These are phyloP conservation scores for Druceiella hillmani DNA, from an alignment of 2,888 invertebrate species.

Conservation along the genomic window DNA sequence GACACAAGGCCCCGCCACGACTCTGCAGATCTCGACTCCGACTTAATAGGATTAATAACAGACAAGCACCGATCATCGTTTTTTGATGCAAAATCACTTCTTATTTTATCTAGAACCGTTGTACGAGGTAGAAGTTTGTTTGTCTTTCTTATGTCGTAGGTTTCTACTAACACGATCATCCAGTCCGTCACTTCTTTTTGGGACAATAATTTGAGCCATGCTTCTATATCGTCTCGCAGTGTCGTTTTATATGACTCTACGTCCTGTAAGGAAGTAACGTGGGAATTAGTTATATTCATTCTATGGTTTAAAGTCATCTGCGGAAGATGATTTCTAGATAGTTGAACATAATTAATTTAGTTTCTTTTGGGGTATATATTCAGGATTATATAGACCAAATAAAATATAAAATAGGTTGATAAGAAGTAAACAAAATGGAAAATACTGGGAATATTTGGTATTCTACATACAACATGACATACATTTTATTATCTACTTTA, in stretches of 20 bases:
- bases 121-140: constrained; percentile 88
- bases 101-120: constrained; percentile 91
- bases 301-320: too few species aligned
- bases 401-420: too few species aligned
- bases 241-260: constrained; percentile 84
- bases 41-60: constrained; percentile 85
- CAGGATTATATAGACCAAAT: too few species aligned
- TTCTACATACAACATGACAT: too few species aligned
- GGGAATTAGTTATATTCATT: too few species aligned
- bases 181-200: constrained; percentile 78
- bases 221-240: constrained; percentile 83
- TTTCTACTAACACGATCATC: constrained; percentile 91
- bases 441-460: too few species aligned
- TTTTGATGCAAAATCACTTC: constrained; percentile 88
- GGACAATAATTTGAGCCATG: constrained; percentile 77
- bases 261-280: constrained; percentile 69
- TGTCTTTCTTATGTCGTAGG: constrained; percentile 84
- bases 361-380: too few species aligned
- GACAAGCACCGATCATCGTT: constrained; percentile 78
- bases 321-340: too few species aligned
- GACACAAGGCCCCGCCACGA: constrained; percentile 84
- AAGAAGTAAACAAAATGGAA: too few species aligned
- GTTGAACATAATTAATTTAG: too few species aligned
- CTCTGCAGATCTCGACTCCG: constrained; percentile 84
- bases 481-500: too few species aligned